phyloP scores from a whole-genome alignment of 2,888 invertebrate species.

The Baccha elongata region DNA sequence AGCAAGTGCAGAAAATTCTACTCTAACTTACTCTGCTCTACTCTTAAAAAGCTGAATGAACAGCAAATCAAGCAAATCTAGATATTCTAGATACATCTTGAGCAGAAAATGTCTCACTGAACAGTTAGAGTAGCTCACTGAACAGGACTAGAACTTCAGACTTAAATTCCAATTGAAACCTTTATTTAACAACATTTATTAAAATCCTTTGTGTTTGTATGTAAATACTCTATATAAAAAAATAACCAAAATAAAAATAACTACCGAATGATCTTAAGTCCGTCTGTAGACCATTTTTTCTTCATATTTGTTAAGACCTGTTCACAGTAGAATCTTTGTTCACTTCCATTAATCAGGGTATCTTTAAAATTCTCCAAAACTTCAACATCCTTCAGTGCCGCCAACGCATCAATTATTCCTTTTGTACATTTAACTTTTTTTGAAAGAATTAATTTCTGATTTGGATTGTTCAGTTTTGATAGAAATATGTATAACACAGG shows the following conservation, averaged over 20 bases:
- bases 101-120: too few relatives aligned
- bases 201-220: background rate
- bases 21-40: too few relatives aligned
- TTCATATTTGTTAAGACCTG: constrained; percentile 84
- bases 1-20: too few relatives aligned
- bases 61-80: too few relatives aligned
- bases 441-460: constrained; percentile 78
- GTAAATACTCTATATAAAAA: too few relatives aligned
- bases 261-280: constrained; percentile 78
- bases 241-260: too few relatives aligned
- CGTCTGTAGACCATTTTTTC: constrained; percentile 81
- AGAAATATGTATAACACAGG: constrained; percentile 80
- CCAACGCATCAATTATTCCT: constrained; percentile 80
- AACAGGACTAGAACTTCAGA: too few relatives aligned
- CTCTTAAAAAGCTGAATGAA: too few relatives aligned
- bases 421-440: constrained; percentile 80
- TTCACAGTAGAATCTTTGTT: constrained; percentile 89
- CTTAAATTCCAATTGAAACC: too few relatives aligned
- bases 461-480: constrained; percentile 79
- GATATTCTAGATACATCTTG: too few relatives aligned
- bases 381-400: constrained; percentile 79
- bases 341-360: constrained; percentile 82
- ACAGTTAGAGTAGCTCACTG: too few relatives aligned
- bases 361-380: constrained; percentile 78
- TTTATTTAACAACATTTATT: too few relatives aligned